phyloP scores from a whole-genome alignment of 2,888 invertebrate genomes.

The Selenia dentaria region DNA sequence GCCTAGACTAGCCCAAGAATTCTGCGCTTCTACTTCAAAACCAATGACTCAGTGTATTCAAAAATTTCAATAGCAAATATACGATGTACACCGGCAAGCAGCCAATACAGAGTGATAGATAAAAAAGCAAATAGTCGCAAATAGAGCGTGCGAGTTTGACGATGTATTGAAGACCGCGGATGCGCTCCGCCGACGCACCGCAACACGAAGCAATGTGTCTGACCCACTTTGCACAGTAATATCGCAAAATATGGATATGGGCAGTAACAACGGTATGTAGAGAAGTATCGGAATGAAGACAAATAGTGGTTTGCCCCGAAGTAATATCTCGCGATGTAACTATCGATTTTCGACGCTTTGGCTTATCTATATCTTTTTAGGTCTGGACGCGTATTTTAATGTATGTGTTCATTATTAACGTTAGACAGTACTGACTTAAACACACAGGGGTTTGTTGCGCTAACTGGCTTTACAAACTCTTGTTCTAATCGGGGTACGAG shows the following conservation, averaged over 20 bases:
- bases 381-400: too few species aligned
- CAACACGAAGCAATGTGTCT: slow-evolving; percentile 74
- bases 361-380: too few species aligned
- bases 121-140: slow-evolving; percentile 57
- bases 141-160: slow-evolving; percentile 75
- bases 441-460: too few species aligned
- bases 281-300: neutral
- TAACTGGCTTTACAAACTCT: too few species aligned
- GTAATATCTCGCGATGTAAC: too few species aligned
- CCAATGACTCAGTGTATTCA: neutral
- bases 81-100: slow-evolving; percentile 10
- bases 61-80: slow-evolving; percentile 19
- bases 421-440: too few species aligned
- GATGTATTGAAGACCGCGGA: slow-evolving; percentile 65
- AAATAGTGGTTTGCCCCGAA: too few species aligned
- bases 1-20: too few species aligned
- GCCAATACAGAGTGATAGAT: slow-evolving; percentile 25
- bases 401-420: too few species aligned
- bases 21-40: too few species aligned
- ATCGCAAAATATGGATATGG: slow-evolving; percentile 11
- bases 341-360: too few species aligned
- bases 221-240: slow-evolving; percentile 58
- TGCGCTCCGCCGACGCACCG: slow-evolving; percentile 59
- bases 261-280: neutral
- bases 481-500: too few species aligned